phyloP scores from a whole-genome alignment of 2,113 vertebrate species.

The Brachypodius melanocephalos region DNA sequence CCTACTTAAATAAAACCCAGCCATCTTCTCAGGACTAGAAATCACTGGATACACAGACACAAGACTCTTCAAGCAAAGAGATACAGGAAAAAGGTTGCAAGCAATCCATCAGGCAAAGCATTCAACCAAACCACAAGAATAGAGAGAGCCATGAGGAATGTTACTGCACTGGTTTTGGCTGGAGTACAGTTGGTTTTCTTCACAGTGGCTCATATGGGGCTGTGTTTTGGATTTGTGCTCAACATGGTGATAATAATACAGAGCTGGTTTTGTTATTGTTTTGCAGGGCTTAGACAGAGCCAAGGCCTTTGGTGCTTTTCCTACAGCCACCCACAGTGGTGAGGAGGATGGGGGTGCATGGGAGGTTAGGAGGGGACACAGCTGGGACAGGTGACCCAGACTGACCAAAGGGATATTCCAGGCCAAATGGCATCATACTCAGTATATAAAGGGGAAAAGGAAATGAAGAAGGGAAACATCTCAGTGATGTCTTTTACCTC shows the following conservation, averaged over 20 bases:
- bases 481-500: not conserved
- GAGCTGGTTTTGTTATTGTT: not conserved
- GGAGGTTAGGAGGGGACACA: not conserved
- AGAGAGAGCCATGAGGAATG: not conserved
- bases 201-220: not conserved
- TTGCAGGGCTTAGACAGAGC: not conserved
- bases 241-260: not conserved
- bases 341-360: not conserved
- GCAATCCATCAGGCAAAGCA: not conserved
- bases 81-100: not conserved
- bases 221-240: not conserved
- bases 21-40: not conserved
- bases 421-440: not conserved
- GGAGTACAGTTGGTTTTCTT: not conserved
- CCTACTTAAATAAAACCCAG: not conserved
- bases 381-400: no score
- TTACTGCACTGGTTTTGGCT: not conserved
- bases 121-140: not conserved
- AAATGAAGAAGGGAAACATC: not conserved
- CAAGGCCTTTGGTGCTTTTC: not conserved
- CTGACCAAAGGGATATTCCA: not conserved
- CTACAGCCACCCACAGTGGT: not conserved
- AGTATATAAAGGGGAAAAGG: not conserved
- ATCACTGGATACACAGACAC: not conserved
- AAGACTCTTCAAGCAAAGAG: not conserved